phyloP scores from a whole-genome alignment of 2,888 invertebrate species.

The Ecdyonurus torrentis region DNA sequence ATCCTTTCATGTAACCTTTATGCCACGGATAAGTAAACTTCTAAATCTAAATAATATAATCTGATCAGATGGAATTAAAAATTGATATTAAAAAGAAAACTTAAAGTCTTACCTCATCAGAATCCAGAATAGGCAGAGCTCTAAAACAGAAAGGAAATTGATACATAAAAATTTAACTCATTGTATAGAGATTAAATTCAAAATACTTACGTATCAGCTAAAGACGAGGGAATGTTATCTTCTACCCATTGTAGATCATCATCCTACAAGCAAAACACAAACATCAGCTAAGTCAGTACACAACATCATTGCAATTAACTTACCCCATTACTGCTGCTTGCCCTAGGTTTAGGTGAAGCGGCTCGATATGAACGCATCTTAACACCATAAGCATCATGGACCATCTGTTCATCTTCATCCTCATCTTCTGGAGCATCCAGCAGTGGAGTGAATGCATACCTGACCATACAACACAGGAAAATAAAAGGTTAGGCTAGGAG shows the following conservation, averaged over 20 bases:
- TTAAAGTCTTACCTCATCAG: conserved; percentile 38
- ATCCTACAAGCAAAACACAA: conserved; percentile 31
- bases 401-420: conserved; percentile 66
- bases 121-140: conserved; percentile 49
- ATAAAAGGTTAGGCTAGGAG: too few species aligned
- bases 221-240: conserved; percentile 71
- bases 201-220: conserved; percentile 42
- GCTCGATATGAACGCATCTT: not conserved
- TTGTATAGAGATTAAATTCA: not conserved
- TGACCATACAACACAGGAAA: too few species aligned
- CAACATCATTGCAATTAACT: not conserved
- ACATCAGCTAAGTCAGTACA: not conserved
- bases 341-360: not conserved
- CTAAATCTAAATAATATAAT: too few species aligned
- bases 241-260: conserved; percentile 85
- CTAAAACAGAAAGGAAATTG: conserved; percentile 15
- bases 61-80: not conserved
- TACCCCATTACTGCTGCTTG: conserved; percentile 3
- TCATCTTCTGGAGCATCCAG: conserved; percentile 69
- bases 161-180: not conserved
- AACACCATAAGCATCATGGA: conserved; percentile 67
- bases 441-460: conserved; percentile 78
- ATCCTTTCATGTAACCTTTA: too few species aligned
- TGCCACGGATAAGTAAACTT: too few species aligned
- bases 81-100: not conserved